Conservation (phyloP, 2,113 vertebrate genomes). For the Cygnus buccinator region DNA sequence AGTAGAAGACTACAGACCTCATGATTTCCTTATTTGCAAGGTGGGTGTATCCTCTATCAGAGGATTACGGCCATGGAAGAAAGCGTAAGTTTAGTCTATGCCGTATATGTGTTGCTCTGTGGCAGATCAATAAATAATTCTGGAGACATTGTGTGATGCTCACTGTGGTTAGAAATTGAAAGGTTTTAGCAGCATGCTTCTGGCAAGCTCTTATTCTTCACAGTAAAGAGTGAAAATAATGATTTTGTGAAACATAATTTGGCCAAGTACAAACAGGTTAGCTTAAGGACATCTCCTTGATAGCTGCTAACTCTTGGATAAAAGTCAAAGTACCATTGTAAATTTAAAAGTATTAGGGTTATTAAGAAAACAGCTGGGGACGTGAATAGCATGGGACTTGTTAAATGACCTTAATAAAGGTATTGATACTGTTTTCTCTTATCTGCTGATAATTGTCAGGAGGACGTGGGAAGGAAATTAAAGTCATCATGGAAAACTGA, state of each 20-base stretch:
- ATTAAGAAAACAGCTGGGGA: neutral
- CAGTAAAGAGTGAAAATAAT: neutral
- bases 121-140: neutral
- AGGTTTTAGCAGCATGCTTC: neutral
- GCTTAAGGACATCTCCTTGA: neutral
- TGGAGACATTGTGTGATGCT: neutral
- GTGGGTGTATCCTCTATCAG: neutral
- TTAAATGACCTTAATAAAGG: slow-evolving; percentile 9
- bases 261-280: neutral
- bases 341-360: neutral
- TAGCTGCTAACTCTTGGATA: neutral
- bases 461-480: neutral
- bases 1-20: neutral
- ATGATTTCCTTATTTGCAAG: neutral
- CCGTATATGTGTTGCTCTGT: neutral
- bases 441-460: neutral
- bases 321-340: neutral
- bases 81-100: neutral
- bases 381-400: neutral
- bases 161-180: neutral
- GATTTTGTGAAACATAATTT: neutral
- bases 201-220: neutral
- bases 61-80: no score
- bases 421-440: neutral
- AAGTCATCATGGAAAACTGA: neutral